Base-by-base conservation (phyloP, 2,888 invertebrate species). In the Maniola hyperantus region DNA sequence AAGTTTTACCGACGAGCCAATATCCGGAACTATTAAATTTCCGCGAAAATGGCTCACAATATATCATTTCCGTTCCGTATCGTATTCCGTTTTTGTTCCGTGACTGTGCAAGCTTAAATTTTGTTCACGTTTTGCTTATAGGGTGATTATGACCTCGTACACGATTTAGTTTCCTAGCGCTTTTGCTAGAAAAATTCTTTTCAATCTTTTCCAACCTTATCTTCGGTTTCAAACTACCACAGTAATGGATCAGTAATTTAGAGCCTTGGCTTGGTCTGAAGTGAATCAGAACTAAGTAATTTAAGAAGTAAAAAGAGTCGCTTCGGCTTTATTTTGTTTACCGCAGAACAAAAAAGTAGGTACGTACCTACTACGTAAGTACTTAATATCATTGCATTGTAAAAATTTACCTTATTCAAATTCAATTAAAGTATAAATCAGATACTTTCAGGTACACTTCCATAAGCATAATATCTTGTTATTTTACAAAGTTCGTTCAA, bases 61-160 rank as follows among this genome's bases (percentile, higher is more conserved):
- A 57, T 57, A 57, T 57, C 39, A 42, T 57, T 42, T 57, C 57
- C 20, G 39, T 39, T 57, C 20, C 13, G 54, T 36, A 54, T 54
- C 54, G 54, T 54, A 54, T 54, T 54, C 34, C n/a, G 34, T 42
- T 57, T 57, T 42, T 42, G 39, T 42, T 42, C 15, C 57, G 39
- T 42, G 57, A 42, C 57, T 57, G 20, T 57, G 57, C 18, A 6
- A 39, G 39, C 57, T 57, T 57, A 13, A 20, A 57, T 34, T 54
- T 34, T 6, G 39, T 57, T 57, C 42, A 57, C 57, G 20, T 42
- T 57, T 39, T 42, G 6, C 39, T 42, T 57, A 39, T 15, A 11
- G 42, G 18, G 55, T 20, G 57, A 57, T 57, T 42, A 57, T 57
- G 11, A 20, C 54, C 18, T 20, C 39, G 36, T 39, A 57, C 18